Evolutionary conservation across 1,140 invertebrate species (phyloP), one percentile per base, ranked within the genome.

Genomic region (Sycophila sp.): DNA sequence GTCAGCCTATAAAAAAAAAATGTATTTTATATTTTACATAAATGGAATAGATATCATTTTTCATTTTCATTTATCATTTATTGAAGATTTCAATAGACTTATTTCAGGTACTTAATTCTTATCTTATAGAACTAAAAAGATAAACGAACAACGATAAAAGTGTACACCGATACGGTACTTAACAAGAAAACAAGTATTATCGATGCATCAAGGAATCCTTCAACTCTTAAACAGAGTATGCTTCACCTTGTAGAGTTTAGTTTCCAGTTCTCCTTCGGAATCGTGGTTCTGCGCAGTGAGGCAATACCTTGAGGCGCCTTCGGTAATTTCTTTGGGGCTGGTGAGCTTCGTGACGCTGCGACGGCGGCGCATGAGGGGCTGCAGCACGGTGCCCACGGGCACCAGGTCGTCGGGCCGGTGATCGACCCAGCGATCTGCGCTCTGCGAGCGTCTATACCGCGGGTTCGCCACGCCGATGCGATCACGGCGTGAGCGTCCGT

Each of bases 241-340:
- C n/a, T n/a, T 75, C 80, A 93, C 92, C 89, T 99, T 99, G 77
- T 95, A 95, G 40, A 98, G 78, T 77, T 94, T 94, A 0, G 97
- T 99, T 85, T 97, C 94, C 2, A 99, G 83, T 81, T 97, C 95
- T 0, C 97, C 98, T 77, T 94, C 92, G 0, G 93, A 92, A 81
- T 98, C 96, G 42, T 94, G 91, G 74, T 96, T 93, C 85, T 99
- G 97, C 1, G 95, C 92, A 26, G 97, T 92, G 1, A 99, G 86
- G 72, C 95, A 94, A 82, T 99, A 99, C 81, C 96, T 96, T 0
- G 91, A 93, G 30, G 92, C 92, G 72, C 84, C 85, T 19, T 86
- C 84, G 8, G 79, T 84, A 6, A 86, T 85, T 56, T 86, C 83
- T 66, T 90, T 91, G 0, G 88, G 87, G 70, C 89, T 85, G 2